Percentiles rank a stretch among this genome's conserved stretches.
phyloP scores from a whole-genome alignment of 2,888 invertebrate species.

The Drosophila kanekoi region DNA sequence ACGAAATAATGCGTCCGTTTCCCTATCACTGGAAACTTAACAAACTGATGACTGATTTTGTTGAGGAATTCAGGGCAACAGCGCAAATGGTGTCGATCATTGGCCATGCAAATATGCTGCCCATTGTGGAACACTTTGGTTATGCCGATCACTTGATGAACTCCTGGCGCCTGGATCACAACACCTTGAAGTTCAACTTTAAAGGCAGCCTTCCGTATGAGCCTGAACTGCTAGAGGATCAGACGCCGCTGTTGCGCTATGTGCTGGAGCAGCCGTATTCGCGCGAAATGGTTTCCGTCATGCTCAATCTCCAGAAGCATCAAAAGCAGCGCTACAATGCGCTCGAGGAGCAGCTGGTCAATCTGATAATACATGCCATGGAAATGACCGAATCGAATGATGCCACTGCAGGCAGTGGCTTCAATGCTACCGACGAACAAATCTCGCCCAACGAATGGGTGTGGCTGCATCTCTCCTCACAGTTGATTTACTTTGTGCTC shows the following conservation, averaged over 20 bases:
- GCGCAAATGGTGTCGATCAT: slow-evolving; percentile 98
- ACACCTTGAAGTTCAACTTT: slow-evolving; percentile 88
- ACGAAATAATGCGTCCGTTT: slow-evolving; percentile 93
- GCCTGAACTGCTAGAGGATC: slow-evolving; percentile 94
- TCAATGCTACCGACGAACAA: slow-evolving; percentile 86
- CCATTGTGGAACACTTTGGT: slow-evolving; percentile 96
- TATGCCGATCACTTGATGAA: slow-evolving; percentile 95
- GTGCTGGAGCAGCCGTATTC: slow-evolving; percentile 98
- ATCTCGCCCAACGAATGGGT: slow-evolving; percentile 88
- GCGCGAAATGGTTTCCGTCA: slow-evolving; percentile 97
- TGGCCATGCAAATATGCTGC: slow-evolving; percentile 95
- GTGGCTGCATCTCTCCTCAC: slow-evolving; percentile 97
- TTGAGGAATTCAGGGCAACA: slow-evolving; percentile 96
- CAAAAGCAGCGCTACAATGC: slow-evolving; percentile 94
- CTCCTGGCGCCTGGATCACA: slow-evolving; percentile 96
- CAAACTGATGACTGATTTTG: slow-evolving; percentile 93
- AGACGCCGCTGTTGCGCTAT: slow-evolving; percentile 94
- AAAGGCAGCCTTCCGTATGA: slow-evolving; percentile 94
- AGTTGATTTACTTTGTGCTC: slow-evolving; percentile 96
- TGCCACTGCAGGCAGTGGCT: slow-evolving; percentile 80
- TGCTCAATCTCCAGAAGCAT: slow-evolving; percentile 97
- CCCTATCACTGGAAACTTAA: slow-evolving; percentile 96
- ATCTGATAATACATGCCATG: slow-evolving; percentile 95
- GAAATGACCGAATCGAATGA: slow-evolving; percentile 92
- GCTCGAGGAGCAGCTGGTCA: slow-evolving; percentile 96